phyloP scores from a whole-genome alignment of 2,888 invertebrate genomes.

The Spisula subtruncata region DNA sequence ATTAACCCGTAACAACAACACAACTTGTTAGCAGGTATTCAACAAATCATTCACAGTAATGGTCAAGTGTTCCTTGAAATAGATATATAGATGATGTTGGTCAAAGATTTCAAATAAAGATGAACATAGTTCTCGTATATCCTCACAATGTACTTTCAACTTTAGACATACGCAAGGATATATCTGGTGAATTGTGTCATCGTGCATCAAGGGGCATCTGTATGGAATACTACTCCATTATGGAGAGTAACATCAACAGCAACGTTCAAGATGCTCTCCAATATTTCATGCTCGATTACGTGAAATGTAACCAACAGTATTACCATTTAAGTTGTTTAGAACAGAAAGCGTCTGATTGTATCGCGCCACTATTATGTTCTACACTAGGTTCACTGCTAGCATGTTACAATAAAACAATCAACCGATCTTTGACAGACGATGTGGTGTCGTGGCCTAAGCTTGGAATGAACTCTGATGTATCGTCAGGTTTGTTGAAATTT shows the following conservation, averaged over 20 bases:
- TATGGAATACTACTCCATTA: not conserved
- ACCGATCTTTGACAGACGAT: not conserved
- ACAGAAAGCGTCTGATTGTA: not conserved
- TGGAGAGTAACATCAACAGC: not conserved
- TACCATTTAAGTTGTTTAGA: not conserved
- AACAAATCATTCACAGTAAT: not conserved
- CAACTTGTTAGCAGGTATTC: not conserved
- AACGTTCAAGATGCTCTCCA: not conserved
- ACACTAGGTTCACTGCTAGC: constrained; percentile 27
- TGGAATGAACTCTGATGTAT: constrained; percentile 24
- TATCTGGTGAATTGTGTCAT: not conserved
- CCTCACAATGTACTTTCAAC: not conserved
- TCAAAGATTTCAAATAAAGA: not conserved
- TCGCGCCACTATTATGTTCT: not conserved
- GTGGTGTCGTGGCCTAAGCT: not conserved
- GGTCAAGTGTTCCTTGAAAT: not conserved
- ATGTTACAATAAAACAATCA: not conserved
- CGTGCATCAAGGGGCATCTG: not conserved
- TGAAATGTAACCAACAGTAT: not conserved
- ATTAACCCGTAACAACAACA: not conserved
- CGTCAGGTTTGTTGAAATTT: not conserved
- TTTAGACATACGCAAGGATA: not conserved
- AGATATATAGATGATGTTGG: not conserved
- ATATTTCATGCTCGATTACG: not conserved
- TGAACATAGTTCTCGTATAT: not conserved